Evolutionary conservation across 2,797 vertebrate genomes (phyloP).

Genomic region (Cyprinodon diabolis): DNA sequence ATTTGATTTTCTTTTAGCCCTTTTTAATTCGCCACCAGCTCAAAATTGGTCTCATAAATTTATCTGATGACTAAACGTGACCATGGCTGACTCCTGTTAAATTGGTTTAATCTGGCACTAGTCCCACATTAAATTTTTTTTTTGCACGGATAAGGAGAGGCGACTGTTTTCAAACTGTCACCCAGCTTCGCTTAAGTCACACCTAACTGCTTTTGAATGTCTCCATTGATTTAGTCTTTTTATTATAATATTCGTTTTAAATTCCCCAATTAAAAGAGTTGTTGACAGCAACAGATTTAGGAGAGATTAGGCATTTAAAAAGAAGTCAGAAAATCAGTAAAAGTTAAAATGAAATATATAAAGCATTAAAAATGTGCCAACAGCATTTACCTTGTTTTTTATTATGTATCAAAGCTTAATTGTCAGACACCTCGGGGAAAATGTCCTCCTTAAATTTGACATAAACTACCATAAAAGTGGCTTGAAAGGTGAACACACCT

Average conservation of each 20-base stretch:
- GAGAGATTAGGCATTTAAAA: too few relatives aligned
- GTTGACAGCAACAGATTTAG: too few relatives aligned
- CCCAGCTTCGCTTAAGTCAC: not conserved
- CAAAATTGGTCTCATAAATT: not conserved
- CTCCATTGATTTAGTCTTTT: not conserved
- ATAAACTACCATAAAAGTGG: too few relatives aligned
- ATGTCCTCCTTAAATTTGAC: not conserved
- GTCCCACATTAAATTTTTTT: not conserved
- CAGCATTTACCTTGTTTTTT: not conserved
- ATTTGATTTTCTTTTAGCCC: conserved; percentile 10
- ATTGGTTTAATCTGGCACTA: conserved; percentile 3
- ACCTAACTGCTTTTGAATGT: too few relatives aligned
- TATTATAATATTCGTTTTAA: not conserved
- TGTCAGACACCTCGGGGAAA: not conserved
- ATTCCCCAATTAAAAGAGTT: too few relatives aligned
- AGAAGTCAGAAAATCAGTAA: not conserved
- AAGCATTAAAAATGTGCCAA: not conserved
- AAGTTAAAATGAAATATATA: not conserved
- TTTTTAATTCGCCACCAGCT: conserved; percentile 16
- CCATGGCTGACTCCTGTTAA: conserved; percentile 2
- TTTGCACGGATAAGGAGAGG: not conserved
- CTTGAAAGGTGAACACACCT: not conserved
- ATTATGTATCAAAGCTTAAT: not conserved
- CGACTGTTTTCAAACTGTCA: not conserved
- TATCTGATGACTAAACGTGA: not conserved